Conservation (phyloP, 2,888 invertebrate genomes). For the Aspidapion aeneum region DNA sequence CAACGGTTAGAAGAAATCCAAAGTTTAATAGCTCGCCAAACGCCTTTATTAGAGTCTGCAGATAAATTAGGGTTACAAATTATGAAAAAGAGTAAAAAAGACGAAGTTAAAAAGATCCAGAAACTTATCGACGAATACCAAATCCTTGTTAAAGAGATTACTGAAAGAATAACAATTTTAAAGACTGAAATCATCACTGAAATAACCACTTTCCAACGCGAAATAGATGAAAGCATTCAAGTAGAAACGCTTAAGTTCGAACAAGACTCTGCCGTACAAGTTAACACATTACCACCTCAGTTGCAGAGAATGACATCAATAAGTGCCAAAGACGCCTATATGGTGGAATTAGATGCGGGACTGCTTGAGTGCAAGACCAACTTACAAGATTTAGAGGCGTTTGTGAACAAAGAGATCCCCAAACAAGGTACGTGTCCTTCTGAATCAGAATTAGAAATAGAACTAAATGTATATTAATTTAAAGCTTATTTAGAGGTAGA, state of each 20-base stretch:
- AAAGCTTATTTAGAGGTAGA: too few relatives aligned
- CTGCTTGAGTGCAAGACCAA: slow-evolving; percentile 67
- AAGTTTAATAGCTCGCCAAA: slow-evolving; percentile 53
- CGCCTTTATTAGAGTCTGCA: slow-evolving; percentile 53
- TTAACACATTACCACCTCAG: slow-evolving; percentile 66
- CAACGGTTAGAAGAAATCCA: slow-evolving; percentile 54
- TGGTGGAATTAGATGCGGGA: slow-evolving; percentile 70
- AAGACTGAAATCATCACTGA: slow-evolving; percentile 46
- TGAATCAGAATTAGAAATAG: too few relatives aligned
- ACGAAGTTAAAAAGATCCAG: slow-evolving; percentile 55
- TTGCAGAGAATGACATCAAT: slow-evolving; percentile 63
- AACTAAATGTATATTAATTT: too few relatives aligned
- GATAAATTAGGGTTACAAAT: slow-evolving; percentile 59
- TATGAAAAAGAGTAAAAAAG: slow-evolving; percentile 55
- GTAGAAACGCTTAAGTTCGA: slow-evolving; percentile 75
- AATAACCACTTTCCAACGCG: slow-evolving; percentile 40
- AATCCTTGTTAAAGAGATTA: slow-evolving; percentile 59
- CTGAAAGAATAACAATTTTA: slow-evolving; percentile 50
- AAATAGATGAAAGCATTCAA: slow-evolving; percentile 60
- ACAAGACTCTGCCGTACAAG: slow-evolving; percentile 75
- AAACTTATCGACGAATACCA: slow-evolving; percentile 65
- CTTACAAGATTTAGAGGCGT: slow-evolving; percentile 63
- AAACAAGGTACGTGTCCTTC: too few relatives aligned
- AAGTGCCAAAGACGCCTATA: slow-evolving; percentile 80
- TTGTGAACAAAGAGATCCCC: slow-evolving; percentile 59